Evolutionary conservation across 2,797 vertebrate genomes (phyloP), one percentile per base, ranked within the genome.

Genomic region (Crenuchus spilurus): DNA sequence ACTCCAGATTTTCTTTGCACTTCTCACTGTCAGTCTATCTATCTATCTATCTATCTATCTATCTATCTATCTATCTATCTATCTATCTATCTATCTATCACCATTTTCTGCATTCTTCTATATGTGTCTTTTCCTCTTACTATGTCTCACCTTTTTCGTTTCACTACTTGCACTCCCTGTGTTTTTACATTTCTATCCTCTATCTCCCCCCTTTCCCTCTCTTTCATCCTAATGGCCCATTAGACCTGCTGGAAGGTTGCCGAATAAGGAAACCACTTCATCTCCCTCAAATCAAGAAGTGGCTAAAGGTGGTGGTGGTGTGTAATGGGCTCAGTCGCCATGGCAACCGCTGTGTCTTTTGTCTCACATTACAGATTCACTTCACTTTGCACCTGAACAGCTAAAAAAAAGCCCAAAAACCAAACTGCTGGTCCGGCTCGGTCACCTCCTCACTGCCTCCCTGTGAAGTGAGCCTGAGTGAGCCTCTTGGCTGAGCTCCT

Each of bases 271-370:
- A 64, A 48, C 62, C 42, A 64, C 39, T 64, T 46, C n/a, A 44
- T 64, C 61, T 44, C 22, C 18, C 41, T 13, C 62, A 64, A 64
- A 64, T 64, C 41, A 64, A 64, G n/a, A 41, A 16, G 16, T 9
- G 24, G 20, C 22, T n/a, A 6, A 54, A 22, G 10, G 51, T 10
- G 20, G 8, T 2, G 20, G 14, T 6, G n/a, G 8, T 24, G 49
- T 3, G 3, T 11, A 3, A 13, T 69, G 46, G 39, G 63, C 2
- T 52, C 70, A 69, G 73, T 80, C 31, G 35, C 66, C 81, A 78
- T 80, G 46, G 66, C 63, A 78, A 83, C 73, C 18, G 9, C 14
- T 35, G n/a, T 9, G 4, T 37, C 64, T 14, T 26, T 42, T 46
- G 41, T 35, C 30, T 20, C 35, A 41, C 14, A 35, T 71, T 62